These are phyloP conservation scores for Diplosoma virens DNA, from an alignment of 23 tunicate genomes.

Conservation along the genomic window DNA sequence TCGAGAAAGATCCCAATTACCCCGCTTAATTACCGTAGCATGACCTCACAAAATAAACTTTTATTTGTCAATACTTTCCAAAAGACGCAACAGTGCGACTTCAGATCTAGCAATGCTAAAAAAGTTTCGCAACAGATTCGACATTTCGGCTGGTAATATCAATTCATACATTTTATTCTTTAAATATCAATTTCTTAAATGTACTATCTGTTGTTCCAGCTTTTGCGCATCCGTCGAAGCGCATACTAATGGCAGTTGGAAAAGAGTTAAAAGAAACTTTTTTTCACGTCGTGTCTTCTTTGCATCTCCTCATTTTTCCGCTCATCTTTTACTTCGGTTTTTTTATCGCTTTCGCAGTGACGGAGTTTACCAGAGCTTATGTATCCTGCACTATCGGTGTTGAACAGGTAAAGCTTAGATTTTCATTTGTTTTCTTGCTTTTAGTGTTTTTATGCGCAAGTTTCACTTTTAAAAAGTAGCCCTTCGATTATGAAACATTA, in stretches of 20 bases:
- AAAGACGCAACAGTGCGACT: too few species aligned
- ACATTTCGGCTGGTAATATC: too few species aligned
- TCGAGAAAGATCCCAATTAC: too few species aligned
- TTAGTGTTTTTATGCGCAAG: neutral
- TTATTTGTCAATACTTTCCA: too few species aligned
- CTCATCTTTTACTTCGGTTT: slow-evolving; percentile 46
- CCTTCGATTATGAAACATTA: too few species aligned
- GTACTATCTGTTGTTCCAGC: neutral
- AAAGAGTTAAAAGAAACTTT: slow-evolving; percentile 47
- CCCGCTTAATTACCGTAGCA: too few species aligned
- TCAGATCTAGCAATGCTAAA: too few species aligned
- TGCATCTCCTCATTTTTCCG: slow-evolving; percentile 47
- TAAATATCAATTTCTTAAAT: too few species aligned
- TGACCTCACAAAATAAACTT: too few species aligned
- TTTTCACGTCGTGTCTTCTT: slow-evolving; percentile 31
- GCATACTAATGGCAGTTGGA: neutral
- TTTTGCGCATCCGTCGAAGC: neutral
- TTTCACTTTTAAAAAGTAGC: too few species aligned
- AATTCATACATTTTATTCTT: too few species aligned
- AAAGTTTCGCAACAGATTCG: too few species aligned
- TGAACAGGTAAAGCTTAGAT: slow-evolving; percentile 29
- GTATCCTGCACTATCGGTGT: slow-evolving; percentile 67
- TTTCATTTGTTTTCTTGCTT: neutral
- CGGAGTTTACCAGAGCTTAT: slow-evolving; percentile 64
- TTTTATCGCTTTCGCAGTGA: slow-evolving; percentile 40